These are phyloP conservation scores for Bradypodion pumilum DNA, from an alignment of 2,797 vertebrate genomes.

Conservation along the genomic window DNA sequence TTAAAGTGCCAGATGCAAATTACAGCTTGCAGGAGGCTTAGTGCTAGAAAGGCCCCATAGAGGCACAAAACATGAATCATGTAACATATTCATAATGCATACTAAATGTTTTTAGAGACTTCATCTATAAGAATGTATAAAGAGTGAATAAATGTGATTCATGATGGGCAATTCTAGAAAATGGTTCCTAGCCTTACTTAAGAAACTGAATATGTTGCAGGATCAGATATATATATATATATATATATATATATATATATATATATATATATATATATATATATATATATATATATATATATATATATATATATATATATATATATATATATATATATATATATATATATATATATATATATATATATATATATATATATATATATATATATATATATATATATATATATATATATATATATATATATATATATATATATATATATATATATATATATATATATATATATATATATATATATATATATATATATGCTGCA, in stretches of 20 bases:
- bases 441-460: too few species aligned
- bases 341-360: too few species aligned
- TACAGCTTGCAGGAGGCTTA: constrained; percentile 7
- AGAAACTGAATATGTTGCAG: background rate
- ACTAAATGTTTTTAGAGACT: constrained; percentile 24
- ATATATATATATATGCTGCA: background rate
- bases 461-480: too few species aligned
- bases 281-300: too few species aligned
- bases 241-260: too few species aligned
- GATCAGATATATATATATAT: background rate
- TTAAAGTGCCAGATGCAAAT: constrained; percentile 39
- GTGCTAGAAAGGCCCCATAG: background rate
- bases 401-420: too few species aligned
- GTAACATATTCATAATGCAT: background rate
- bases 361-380: too few species aligned
- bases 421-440: too few species aligned
- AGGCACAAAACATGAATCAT: background rate
- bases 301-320: too few species aligned
- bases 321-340: too few species aligned
- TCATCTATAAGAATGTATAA: constrained; percentile 13
- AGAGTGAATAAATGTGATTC: background rate
- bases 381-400: too few species aligned
- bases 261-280: too few species aligned
- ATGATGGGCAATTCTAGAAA: background rate
- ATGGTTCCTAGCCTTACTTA: background rate